Evolutionary conservation across 2,113 vertebrate species (phyloP).

Genomic region (Uria lomvia): DNA sequence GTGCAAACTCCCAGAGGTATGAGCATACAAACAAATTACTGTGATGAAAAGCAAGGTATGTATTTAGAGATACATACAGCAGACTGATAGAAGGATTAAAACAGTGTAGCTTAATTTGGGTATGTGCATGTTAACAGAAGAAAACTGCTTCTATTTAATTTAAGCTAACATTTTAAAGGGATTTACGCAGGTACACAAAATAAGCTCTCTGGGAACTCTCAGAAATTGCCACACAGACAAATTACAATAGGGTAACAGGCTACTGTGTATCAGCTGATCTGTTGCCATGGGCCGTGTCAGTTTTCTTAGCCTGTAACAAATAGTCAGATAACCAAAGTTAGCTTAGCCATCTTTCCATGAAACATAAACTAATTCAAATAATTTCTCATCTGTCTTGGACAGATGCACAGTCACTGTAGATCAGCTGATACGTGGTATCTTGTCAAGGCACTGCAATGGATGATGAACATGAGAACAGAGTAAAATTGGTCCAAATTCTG

Average conservation of each 20-base stretch:
- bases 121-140: not conserved
- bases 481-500: not conserved
- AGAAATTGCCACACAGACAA: not conserved
- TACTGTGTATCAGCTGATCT: not conserved
- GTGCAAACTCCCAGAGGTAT: not conserved
- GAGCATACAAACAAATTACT: not conserved
- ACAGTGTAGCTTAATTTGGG: not conserved
- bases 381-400: not conserved
- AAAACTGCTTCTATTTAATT: not conserved
- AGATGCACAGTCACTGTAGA: not conserved
- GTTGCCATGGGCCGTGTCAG: fast-evolving
- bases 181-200: not conserved
- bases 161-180: not conserved
- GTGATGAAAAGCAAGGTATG: not conserved
- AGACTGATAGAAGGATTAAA: not conserved
- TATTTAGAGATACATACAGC: not conserved
- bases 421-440: not conserved
- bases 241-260: not conserved
- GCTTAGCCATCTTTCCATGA: not conserved
- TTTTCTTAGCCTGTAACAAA: not conserved
- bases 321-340: not conserved
- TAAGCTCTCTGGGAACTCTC: not conserved
- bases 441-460: not conserved
- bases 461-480: not conserved
- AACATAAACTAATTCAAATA: not conserved